phyloP scores from a whole-genome alignment of 1,140 invertebrate species.

The Drosophila hydei region DNA sequence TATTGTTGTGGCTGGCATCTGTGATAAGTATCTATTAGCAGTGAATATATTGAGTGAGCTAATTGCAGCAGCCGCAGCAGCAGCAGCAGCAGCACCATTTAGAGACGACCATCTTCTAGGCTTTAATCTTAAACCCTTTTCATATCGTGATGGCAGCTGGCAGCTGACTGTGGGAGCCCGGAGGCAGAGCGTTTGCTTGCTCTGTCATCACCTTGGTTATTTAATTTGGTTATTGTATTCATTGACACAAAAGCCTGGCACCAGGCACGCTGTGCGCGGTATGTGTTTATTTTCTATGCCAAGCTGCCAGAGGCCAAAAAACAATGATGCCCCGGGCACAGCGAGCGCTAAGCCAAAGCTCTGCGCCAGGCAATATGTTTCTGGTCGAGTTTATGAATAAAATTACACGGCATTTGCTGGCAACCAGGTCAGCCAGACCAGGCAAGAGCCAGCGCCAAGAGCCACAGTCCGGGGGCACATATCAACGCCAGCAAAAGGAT shows the following conservation, averaged over 20 bases:
- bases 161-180: slow-evolving; percentile 36
- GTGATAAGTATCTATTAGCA: slow-evolving; percentile 72
- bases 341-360: slow-evolving; percentile 32
- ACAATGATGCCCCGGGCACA: slow-evolving; percentile 36
- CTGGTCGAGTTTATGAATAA: slow-evolving; percentile 77
- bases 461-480: slow-evolving; percentile 35
- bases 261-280: slow-evolving; percentile 55
- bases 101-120: neutral
- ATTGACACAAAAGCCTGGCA: slow-evolving; percentile 77
- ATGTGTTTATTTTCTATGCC: slow-evolving; percentile 41
- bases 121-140: slow-evolving; percentile 50
- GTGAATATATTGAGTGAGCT: slow-evolving; percentile 36
- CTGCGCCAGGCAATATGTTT: slow-evolving; percentile 56
- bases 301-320: slow-evolving; percentile 47
- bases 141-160: slow-evolving; percentile 8
- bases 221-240: slow-evolving; percentile 83
- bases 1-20: slow-evolving; percentile 41
- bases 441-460: neutral
- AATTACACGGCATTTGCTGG: slow-evolving; percentile 58
- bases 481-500: slow-evolving; percentile 73
- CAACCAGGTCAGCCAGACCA: slow-evolving; percentile 6
- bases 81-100: neutral
- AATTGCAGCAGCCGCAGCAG: slow-evolving; percentile 34
- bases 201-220: slow-evolving; percentile 72
- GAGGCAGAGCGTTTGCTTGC: slow-evolving; percentile 15